Percentiles rank a stretch among this genome's conserved stretches.
Conservation (phyloP, 2,113 vertebrate genomes). For the Podilymbus podiceps region DNA sequence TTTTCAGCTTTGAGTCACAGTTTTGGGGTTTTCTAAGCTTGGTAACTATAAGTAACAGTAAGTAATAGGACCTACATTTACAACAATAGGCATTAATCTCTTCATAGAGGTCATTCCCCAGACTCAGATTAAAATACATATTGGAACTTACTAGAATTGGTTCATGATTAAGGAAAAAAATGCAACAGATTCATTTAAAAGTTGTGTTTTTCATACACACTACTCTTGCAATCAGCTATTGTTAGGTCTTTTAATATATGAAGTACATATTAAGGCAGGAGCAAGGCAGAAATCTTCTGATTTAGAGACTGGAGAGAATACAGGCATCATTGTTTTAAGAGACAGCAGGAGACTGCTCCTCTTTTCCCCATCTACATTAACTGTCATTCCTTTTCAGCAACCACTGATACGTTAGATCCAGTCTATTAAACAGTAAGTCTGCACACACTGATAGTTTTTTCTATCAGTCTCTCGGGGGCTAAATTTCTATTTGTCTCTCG, state of each 20-base stretch:
- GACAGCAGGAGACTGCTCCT: neutral
- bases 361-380: neutral
- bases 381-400: slow-evolving; percentile 14
- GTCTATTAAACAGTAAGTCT: slow-evolving; percentile 40
- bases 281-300: neutral
- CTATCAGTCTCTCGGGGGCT: slow-evolving; percentile 30
- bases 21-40: neutral
- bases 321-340: neutral
- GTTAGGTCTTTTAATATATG: neutral
- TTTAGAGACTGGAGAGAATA: neutral
- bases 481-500: slow-evolving; percentile 22
- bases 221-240: neutral
- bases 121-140: neutral
- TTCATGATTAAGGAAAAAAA: neutral
- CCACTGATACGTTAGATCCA: neutral
- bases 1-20: neutral
- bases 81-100: neutral
- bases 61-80: neutral
- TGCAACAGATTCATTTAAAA: neutral
- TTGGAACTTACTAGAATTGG: too few species aligned
- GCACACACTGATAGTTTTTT: slow-evolving; percentile 7
- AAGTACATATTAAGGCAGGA: neutral
- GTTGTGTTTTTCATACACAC: neutral
- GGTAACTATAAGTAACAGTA: neutral
- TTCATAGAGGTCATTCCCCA: neutral